Percentiles rank a stretch among this genome's conserved stretches.
Conservation (phyloP, 2,113 vertebrate species). For the Pipa parva region DNA sequence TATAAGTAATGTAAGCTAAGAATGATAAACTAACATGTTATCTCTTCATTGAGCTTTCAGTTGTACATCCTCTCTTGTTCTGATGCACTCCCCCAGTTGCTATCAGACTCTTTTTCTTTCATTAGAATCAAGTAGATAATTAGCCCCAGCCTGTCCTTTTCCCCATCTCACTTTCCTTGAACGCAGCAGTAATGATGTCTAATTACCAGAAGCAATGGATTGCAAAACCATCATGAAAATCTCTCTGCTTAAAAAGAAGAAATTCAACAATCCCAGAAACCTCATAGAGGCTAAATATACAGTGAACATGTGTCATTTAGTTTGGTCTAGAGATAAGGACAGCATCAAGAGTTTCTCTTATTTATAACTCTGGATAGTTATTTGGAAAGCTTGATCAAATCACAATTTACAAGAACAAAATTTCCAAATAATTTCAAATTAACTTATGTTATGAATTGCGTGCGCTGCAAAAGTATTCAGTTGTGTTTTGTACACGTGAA, state of each 20-base stretch:
- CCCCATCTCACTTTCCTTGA: conserved; percentile 64
- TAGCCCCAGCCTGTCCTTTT: conserved; percentile 70
- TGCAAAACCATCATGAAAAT: conserved; percentile 64
- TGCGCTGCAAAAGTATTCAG: background rate
- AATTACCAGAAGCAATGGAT: conserved; percentile 73
- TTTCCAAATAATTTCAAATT: too few relatives aligned
- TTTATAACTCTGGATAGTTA: background rate
- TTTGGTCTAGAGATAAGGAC: background rate
- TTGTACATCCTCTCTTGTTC: conserved; percentile 55
- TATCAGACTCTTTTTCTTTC: conserved; percentile 69
- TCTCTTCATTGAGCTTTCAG: conserved; percentile 58
- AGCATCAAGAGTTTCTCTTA: background rate
- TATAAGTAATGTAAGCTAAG: too few relatives aligned
- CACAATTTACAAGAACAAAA: too few relatives aligned
- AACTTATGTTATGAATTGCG: background rate
- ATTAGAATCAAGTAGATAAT: conserved; percentile 76
- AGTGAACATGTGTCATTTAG: background rate
- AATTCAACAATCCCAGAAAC: conserved; percentile 53
- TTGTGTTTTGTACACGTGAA: background rate
- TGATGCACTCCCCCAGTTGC: conserved; percentile 61
- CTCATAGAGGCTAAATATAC: conserved; percentile 50
- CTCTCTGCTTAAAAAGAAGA: conserved; percentile 59
- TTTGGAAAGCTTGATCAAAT: background rate
- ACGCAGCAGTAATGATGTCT: conserved; percentile 71
- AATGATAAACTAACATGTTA: conserved; percentile 50